These are phyloP conservation scores for Hirtodrosophila trivittata DNA, from an alignment of 2,888 invertebrate species.

Conservation along the genomic window DNA sequence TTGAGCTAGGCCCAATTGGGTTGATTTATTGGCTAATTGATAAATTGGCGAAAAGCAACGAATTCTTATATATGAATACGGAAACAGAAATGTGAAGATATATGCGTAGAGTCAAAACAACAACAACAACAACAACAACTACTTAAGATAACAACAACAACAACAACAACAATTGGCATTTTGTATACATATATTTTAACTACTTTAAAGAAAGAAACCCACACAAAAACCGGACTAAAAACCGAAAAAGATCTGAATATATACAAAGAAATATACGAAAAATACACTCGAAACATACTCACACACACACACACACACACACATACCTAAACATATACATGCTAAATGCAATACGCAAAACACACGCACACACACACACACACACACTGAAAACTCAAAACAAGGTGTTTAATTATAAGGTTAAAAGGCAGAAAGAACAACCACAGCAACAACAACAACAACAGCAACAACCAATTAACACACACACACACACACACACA, in stretches of 20 bases:
- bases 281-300: conserved; percentile 23
- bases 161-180: conserved; percentile 54
- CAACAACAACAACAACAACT: too few relatives aligned
- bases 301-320: conserved; percentile 13
- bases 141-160: conserved; percentile 9
- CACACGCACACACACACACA: conserved; percentile 13
- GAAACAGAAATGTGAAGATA: conserved; percentile 19
- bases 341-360: conserved; percentile 1
- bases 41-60: conserved; percentile 12
- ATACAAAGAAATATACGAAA: conserved; percentile 5
- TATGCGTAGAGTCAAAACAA: too few relatives aligned
- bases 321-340: conserved; percentile 6
- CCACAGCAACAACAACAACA: background rate
- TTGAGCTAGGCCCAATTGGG: conserved; percentile 12
- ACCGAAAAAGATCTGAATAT: conserved; percentile 1
- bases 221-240: conserved; percentile 8
- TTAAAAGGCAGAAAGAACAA: background rate
- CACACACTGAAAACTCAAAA: conserved; percentile 1
- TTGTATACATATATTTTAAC: conserved; percentile 25
- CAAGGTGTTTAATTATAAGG: background rate
- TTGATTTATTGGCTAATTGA: conserved; percentile 11
- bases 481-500: background rate
- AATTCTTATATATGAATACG: conserved; percentile 5
- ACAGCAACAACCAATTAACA: background rate
- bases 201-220: conserved; percentile 1